Conservation (phyloP, 2,113 vertebrate genomes). For the Pogonocichla stellata region DNA sequence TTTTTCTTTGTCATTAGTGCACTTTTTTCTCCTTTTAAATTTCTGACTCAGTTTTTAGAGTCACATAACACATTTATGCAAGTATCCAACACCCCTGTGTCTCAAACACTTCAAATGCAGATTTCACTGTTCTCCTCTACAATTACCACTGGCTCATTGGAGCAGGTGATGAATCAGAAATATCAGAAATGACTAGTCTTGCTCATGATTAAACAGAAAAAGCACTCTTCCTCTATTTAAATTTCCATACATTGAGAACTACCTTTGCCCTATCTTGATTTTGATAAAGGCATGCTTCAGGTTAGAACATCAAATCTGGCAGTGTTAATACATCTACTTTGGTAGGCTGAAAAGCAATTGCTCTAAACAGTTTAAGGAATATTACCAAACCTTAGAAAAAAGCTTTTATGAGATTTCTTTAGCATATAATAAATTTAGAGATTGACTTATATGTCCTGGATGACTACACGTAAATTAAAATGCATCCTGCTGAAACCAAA, state of each 20-base stretch:
- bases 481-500: not conserved
- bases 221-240: not conserved
- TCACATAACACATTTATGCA: not conserved
- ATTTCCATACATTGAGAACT: not conserved
- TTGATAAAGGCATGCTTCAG: not conserved
- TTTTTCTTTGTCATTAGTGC: not conserved
- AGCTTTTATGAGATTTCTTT: not conserved
- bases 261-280: not conserved
- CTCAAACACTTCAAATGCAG: not conserved
- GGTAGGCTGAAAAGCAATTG: not conserved
- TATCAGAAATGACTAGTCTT: not conserved
- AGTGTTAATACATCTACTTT: not conserved
- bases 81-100: not conserved
- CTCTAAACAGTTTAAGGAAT: not conserved
- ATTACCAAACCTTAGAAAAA: not conserved
- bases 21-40: not conserved
- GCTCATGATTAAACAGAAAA: not conserved
- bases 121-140: not conserved
- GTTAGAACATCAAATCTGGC: not conserved
- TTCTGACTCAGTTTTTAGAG: not conserved
- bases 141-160: not conserved
- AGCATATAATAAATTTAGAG: not conserved
- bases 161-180: not conserved
- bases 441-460: not conserved
- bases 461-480: not conserved